A percentile compares a stretch with the other conserved stretches of the same genome.
These are phyloP conservation scores for Elysia crispata DNA, from an alignment of 2,888 invertebrate species.

Conservation along the genomic window DNA sequence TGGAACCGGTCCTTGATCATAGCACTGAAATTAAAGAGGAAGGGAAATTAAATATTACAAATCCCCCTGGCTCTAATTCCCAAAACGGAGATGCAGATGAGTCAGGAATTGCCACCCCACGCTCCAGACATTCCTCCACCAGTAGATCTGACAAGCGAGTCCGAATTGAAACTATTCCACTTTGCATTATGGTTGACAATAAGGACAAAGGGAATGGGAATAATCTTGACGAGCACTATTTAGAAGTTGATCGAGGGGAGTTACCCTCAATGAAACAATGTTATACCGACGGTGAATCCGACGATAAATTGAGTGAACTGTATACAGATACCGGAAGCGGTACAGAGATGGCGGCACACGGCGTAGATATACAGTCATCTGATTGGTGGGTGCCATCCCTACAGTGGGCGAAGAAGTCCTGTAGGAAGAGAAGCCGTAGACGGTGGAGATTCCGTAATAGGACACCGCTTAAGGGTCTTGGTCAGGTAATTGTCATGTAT, in stretches of 20 bases:
- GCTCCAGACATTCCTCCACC: background rate
- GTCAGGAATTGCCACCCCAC: background rate
- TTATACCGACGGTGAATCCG: no score
- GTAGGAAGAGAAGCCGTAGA: background rate
- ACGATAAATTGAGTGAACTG: no score
- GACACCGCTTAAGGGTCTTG: background rate
- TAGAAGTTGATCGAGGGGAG: no score
- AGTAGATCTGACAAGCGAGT: background rate
- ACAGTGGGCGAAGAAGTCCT: background rate
- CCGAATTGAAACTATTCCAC: background rate
- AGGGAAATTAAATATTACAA: no score
- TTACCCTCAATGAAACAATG: no score
- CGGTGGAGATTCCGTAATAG: background rate
- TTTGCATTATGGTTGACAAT: background rate
- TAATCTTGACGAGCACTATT: no score
- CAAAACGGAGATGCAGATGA: no score
- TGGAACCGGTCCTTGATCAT: no score
- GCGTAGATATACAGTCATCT: constrained; percentile 13
- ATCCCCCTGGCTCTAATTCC: no score
- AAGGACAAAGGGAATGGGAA: background rate
- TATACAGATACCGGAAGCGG: background rate
- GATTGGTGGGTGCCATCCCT: background rate
- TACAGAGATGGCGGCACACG: background rate
- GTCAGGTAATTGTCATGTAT: no score
- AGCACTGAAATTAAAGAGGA: no score